Evolutionary conservation across 2,113 vertebrate genomes (phyloP), one percentile per base, ranked within the genome.

Genomic region (Chunga burmeisteri): DNA sequence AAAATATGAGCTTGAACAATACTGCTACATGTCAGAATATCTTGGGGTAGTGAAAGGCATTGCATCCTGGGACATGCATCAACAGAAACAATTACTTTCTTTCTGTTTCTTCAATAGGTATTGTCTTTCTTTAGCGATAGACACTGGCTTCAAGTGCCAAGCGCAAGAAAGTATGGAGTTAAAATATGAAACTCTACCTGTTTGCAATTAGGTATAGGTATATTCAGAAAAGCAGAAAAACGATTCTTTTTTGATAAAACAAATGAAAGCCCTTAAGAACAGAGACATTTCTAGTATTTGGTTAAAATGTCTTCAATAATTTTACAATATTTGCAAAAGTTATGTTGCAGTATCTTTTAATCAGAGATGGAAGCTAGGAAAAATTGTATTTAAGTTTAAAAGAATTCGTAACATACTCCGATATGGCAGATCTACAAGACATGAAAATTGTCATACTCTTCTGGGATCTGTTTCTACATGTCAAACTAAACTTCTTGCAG

Each of bases 131-230:
- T 81, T 85, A 59, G 7, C 9, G 52, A 26, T 14, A n/a, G 36
- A 19, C 2, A 59, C 38, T 46, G 11, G 2, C 10, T 88, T 93
- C 27, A 63, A 58, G 7, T 79, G 16, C 3, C 26, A 79, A n/a
- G 34, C 1, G 22, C 9, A 40, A 18, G 52, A 16, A 66, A 90
- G 3, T 27, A 47, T 16, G 6, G 13, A 55, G 13, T 52, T 73
- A n/a, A 85, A 85, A 85, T 38, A 67, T 9, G 1, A 71, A 82
- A 42, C 29, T 80, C 2, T 38, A 9, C 3, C 18, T 44, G 10
- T 23, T 32, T 77, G 27, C 0, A 3, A 2, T 34, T 32, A 74
- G 5, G 2, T 34, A 16, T 25, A 53, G 1, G 0, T 22, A 32
- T 61, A n/a, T 38, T 49, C 23, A 42, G 25, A 81, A 89, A 81